These are phyloP conservation scores for Elaphurus davidianus DNA, from an alignment of 2,113 vertebrate genomes.

Conservation along the genomic window DNA sequence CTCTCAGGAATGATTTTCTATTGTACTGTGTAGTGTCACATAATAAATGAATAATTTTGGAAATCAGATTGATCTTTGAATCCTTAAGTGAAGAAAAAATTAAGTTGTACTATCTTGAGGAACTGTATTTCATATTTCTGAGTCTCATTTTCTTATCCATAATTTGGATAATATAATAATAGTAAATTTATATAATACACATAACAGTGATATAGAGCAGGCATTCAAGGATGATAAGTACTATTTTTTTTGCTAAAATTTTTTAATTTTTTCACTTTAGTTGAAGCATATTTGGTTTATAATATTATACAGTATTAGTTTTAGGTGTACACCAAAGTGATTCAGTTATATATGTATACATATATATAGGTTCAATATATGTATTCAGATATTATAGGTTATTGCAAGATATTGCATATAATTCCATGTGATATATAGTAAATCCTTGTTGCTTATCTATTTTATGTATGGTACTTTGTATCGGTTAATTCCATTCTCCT, in stretches of 20 bases:
- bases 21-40: neutral
- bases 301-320: too few species aligned
- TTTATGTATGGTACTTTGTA: too few species aligned
- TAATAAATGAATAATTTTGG: neutral
- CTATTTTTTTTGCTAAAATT: neutral
- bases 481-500: too few species aligned
- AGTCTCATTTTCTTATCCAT: neutral
- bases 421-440: too few species aligned
- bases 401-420: too few species aligned
- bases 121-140: neutral
- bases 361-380: too few species aligned
- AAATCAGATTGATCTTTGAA: neutral
- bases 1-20: neutral
- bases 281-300: too few species aligned
- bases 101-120: neutral
- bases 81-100: neutral
- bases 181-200: neutral
- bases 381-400: too few species aligned
- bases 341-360: too few species aligned
- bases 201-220: neutral
- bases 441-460: too few species aligned
- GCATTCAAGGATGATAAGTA: neutral
- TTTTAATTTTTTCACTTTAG: too few species aligned
- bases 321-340: too few species aligned
- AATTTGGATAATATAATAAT: neutral